phyloP scores from a whole-genome alignment of 1,140 invertebrate species.

The Melanaphis sacchari region DNA sequence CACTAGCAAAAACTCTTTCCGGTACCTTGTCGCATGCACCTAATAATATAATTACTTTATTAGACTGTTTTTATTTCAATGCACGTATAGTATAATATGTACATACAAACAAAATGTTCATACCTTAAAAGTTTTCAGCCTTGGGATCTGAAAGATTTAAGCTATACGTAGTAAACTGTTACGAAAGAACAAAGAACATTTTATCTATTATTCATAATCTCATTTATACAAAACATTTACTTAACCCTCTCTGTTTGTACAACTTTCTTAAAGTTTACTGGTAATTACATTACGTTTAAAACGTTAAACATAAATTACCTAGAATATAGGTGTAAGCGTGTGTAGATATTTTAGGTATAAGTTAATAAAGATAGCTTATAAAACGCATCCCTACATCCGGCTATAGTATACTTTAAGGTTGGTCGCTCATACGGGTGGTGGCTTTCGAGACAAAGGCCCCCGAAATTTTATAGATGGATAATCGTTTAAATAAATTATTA shows the following conservation, averaged over 20 bases:
- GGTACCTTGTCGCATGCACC: not conserved
- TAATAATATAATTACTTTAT: not conserved
- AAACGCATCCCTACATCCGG: not conserved
- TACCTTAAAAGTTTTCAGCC: not conserved
- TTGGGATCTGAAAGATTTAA: not conserved
- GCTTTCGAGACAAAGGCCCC: not conserved
- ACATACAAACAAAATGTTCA: not conserved
- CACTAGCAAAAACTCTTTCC: not conserved
- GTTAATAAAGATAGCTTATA: not conserved
- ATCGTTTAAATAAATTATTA: conserved; percentile 8
- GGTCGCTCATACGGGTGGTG: not conserved
- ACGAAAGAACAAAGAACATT: not conserved
- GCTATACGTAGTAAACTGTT: not conserved
- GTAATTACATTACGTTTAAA: conserved; percentile 39
- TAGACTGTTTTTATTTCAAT: not conserved
- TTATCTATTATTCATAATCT: conserved; percentile 55
- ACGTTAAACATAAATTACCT: conserved; percentile 26
- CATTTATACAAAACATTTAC: conserved; percentile 41
- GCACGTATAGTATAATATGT: not conserved
- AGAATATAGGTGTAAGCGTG: not conserved
- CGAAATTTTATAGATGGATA: not conserved
- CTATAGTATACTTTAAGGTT: not conserved
- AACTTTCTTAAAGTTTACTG: conserved; percentile 34
- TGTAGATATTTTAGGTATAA: not conserved
- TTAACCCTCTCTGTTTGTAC: conserved; percentile 31